Evolutionary conservation across 2,113 vertebrate genomes (phyloP).

Genomic region (Embiotoca jacksoni): DNA sequence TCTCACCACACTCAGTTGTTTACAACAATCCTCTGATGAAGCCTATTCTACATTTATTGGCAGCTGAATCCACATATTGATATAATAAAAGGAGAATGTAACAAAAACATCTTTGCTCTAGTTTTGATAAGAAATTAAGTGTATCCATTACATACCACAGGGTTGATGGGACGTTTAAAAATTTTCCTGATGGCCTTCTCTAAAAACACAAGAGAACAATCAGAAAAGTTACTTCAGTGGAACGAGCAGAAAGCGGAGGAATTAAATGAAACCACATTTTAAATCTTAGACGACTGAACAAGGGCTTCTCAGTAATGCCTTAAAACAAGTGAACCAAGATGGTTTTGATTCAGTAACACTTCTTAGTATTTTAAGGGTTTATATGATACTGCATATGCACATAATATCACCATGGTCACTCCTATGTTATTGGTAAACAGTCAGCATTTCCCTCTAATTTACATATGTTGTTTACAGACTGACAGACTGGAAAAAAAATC

Average conservation of each 20-base stretch:
- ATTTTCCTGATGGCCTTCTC: constrained; percentile 70
- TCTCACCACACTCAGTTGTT: not conserved
- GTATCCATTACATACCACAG: constrained; percentile 66
- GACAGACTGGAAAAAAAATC: not conserved
- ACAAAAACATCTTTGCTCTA: not conserved
- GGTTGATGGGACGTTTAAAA: constrained; percentile 47
- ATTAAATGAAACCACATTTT: constrained; percentile 39
- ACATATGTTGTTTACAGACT: not conserved
- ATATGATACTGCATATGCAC: not conserved
- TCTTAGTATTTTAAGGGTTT: constrained; percentile 2
- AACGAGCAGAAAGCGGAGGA: constrained; percentile 12
- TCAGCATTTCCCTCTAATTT: not conserved
- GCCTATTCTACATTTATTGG: not conserved
- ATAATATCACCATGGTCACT: too few species aligned
- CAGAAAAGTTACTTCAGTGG: not conserved
- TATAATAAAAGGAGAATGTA: not conserved
- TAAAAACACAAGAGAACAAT: constrained; percentile 63
- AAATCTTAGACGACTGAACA: not conserved
- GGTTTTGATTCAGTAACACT: constrained; percentile 4
- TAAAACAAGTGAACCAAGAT: constrained; percentile 19
- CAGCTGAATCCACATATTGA: not conserved
- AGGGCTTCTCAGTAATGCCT: constrained; percentile 2
- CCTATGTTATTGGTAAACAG: not conserved
- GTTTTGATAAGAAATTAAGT: constrained; percentile 7
- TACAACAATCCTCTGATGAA: not conserved